phyloP scores from a whole-genome alignment of 2,113 vertebrate genomes.

The Mesocricetus auratus region DNA sequence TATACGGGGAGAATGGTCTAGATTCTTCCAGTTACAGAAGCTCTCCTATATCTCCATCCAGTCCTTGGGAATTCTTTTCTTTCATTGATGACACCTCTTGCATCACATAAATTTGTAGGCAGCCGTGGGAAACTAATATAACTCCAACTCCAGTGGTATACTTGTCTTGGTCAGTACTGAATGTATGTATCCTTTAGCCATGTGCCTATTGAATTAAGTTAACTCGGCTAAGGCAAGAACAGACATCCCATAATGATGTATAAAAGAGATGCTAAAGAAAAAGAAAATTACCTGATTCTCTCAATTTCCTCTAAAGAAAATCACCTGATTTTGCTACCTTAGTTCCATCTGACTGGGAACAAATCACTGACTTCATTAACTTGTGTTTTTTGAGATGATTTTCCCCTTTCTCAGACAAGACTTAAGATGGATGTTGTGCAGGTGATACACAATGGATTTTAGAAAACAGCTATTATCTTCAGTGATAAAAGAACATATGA shows the following conservation, averaged over 20 bases:
- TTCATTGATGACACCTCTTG: neutral
- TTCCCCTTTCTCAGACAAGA: conserved; percentile 14
- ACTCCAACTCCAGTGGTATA: neutral
- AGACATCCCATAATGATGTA: neutral
- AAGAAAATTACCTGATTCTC: neutral
- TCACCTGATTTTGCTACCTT: neutral
- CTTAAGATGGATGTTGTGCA: conserved; percentile 16
- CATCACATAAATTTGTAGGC: neutral
- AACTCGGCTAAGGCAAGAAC: neutral
- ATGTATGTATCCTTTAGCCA: neutral
- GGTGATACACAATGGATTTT: neutral
- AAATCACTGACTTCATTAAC: neutral
- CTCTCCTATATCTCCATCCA: neutral
- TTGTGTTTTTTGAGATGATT: neutral
- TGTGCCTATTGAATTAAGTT: neutral
- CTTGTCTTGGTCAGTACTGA: neutral
- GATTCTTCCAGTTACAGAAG: neutral
- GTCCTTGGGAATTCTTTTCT: neutral
- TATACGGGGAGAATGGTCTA: neutral
- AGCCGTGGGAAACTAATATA: neutral
- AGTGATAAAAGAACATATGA: neutral
- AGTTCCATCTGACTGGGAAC: neutral
- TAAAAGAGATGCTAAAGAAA: neutral
- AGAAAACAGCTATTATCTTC: neutral
- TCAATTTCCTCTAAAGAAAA: neutral